Evolutionary conservation across 2,797 vertebrate species (phyloP).

Genomic region (Setipinna tenuifilis): DNA sequence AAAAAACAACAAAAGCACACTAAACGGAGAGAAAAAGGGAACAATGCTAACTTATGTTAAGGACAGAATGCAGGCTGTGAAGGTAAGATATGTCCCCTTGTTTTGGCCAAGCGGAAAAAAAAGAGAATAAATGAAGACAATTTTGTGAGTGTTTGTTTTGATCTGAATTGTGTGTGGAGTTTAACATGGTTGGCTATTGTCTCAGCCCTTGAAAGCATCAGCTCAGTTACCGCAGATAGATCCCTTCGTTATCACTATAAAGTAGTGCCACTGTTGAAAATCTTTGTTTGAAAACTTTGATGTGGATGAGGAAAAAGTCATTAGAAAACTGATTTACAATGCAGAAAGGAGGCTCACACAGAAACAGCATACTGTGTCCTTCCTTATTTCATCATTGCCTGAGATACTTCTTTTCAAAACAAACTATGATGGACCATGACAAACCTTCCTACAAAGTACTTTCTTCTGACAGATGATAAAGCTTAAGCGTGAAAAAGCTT

Average conservation of each 20-base stretch:
- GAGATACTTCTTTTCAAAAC: slow-evolving; percentile 10
- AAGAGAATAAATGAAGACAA: not conserved
- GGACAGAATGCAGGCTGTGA: slow-evolving; percentile 55
- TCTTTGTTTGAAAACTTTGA: not conserved
- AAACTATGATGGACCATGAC: not conserved
- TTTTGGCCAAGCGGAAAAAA: not conserved
- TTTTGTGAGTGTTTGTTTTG: not conserved
- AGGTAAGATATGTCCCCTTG: slow-evolving; percentile 58
- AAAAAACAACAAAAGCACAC: slow-evolving; percentile 4
- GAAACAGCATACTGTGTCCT: not conserved
- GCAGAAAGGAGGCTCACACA: not conserved
- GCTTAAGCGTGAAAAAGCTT: not conserved
- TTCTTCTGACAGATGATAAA: not conserved
- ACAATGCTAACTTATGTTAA: slow-evolving; percentile 19
- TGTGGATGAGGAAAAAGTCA: not conserved
- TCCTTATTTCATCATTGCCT: not conserved
- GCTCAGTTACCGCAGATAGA: not conserved
- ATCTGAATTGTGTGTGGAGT: not conserved
- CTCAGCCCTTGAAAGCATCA: not conserved
- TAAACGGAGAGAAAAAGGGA: slow-evolving; percentile 33
- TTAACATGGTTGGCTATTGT: not conserved
- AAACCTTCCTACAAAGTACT: not conserved
- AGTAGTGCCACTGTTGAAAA: not conserved
- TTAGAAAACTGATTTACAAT: not conserved
- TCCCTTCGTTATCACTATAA: not conserved